Base-by-base conservation (phyloP, 2,797 vertebrate species). In the Anniella stebbinsi region DNA sequence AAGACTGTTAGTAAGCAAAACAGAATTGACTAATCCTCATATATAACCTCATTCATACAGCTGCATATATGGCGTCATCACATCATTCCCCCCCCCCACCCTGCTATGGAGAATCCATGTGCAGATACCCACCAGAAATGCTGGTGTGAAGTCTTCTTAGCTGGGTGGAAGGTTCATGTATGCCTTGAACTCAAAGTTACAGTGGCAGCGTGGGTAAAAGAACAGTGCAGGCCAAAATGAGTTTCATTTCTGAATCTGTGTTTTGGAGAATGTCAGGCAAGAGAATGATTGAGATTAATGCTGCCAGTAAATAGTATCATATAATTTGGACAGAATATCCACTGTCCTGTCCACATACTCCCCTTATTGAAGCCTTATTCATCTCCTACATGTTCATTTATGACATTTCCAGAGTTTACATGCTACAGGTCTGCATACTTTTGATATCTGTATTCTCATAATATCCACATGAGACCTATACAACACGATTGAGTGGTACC, bases 1-100 rank as follows among this genome's bases (percentile, higher is more conserved):
- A 88, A 87, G 90, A 90, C 75, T 82, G 45, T 3, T 23, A 89
- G 30, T 91, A 2, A 11, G 89, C 88, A 89, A 45, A 92, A 76
- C 48, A 93, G 90, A 76, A 4, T 45, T 82, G 38, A n/a, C 15
- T 80, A 5, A 23, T 54, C 12, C 45, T 48, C 3, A 77, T 23
- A 77, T 48, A 13, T 3, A 28, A 9, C 11, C 10, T 28, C 38
- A 48, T 8, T 45, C 75, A 48, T 28, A 10, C 75, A 2, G 10
- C 51, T 51, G 51, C 10, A 28, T 77, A 77, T 48, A 38, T 77
- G 23, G 41, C 41, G 73, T 57, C 51, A 36, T 81, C 33, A 41
- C 38, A n/a, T 81, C 33, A 80, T n/a, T 9, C 33, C 12, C 30
- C 10, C 5, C 23, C 21, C 1, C 23, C 10, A 8, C 5, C n/a